Evolutionary conservation across 53 echinoderm and acorn worm species (phyloP).

Genomic region (Crossaster papposus): DNA sequence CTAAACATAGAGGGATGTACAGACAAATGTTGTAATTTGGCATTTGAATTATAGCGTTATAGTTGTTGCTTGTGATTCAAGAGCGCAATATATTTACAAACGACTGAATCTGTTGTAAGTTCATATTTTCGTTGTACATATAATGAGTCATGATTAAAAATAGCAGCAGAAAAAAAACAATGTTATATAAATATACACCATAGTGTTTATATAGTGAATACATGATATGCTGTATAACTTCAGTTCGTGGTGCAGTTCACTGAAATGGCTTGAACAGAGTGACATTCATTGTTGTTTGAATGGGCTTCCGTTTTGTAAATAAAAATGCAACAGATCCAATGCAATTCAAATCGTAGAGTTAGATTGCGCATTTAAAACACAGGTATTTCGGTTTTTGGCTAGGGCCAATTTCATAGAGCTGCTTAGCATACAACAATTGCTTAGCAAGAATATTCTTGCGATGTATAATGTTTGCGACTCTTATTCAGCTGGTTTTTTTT

Average conservation of each 20-base stretch:
- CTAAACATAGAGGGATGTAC: neutral
- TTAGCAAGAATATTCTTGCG: too few relatives aligned
- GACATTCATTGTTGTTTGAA: conserved; percentile 21
- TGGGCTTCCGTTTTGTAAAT: conserved; percentile 62
- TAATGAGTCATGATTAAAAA: neutral
- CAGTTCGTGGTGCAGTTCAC: neutral
- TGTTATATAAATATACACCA: neutral
- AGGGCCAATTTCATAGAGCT: too few relatives aligned
- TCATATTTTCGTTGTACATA: neutral
- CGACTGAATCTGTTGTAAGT: neutral
- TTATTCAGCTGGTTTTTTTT: too few relatives aligned
- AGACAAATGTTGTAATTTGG: neutral
- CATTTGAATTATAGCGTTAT: neutral
- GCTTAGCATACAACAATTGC: too few relatives aligned
- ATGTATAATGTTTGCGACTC: too few relatives aligned
- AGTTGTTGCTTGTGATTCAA: neutral
- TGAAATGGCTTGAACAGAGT: neutral
- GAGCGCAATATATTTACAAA: neutral
- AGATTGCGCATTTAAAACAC: neutral
- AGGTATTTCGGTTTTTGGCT: too few relatives aligned
- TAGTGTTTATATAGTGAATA: neutral
- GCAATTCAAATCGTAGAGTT: conserved; percentile 46
- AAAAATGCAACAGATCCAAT: conserved; percentile 53
- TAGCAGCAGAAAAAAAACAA: neutral
- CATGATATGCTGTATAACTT: neutral